Base-by-base conservation (phyloP, 2,113 vertebrate genomes). In the Brevimyrus niger region DNA sequence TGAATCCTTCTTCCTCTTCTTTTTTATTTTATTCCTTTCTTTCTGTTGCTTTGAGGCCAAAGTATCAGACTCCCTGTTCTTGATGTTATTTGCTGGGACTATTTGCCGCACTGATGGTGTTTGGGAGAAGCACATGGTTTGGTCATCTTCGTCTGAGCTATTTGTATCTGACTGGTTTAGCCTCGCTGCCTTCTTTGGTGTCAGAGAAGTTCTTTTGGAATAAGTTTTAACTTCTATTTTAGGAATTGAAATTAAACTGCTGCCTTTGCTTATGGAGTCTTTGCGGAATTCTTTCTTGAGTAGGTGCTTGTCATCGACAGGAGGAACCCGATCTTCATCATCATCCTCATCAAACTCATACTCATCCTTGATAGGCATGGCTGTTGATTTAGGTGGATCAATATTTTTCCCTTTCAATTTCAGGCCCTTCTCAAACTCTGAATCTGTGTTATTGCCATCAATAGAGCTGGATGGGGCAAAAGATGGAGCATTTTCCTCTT, bases 311-410 rank as follows among this genome's bases (percentile, higher is more conserved):
- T 99, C 99, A 0, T 99, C 99, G 76, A 98, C 97, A 0, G 98
- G 98, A 2, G 98, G 98, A 21, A 99, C 96, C 23, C 98, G 95
- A 93, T 99, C 98, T 94, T 99, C 98, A 92, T 99, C 98, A 0
- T 99, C 98, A 0, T 99, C 98, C 96, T 99, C 98, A 2, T 99
- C 98, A 38, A 99, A 99, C 94, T 99, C 98, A 0, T 99, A 99
- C 92, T 99, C 98, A 0, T 99, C 98, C 93, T 99, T 99, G 90
- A 99, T 95, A 0, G 98, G 98, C 0, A 97, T 98, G 91, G 95
- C 95, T 31, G 96, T 95, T 23, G 91, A 96, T 94, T 99, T 99
- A 88, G 97, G 97, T 23, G 97, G 95, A 92, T 99, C 97, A 46
- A 96, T 94, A 13, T 93, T 94, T 95, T 98, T 99, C 92, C 96